Conservation (phyloP, 2,888 invertebrate genomes). For the Drosophila niveifrons region DNA sequence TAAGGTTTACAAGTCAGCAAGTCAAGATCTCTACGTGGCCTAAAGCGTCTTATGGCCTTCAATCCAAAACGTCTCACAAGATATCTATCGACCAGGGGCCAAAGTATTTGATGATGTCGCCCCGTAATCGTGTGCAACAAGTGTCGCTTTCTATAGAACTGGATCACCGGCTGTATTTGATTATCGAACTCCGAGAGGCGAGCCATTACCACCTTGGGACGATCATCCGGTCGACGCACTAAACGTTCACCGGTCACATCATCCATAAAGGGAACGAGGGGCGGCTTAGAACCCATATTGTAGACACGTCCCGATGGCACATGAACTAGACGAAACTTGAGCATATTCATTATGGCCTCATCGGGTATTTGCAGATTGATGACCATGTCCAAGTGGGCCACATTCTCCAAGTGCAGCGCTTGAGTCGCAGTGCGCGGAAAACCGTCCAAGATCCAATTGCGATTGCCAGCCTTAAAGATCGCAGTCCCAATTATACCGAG, state of each 20-base stretch:
- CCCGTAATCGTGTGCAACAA: constrained; percentile 35
- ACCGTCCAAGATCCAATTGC: constrained; percentile 48
- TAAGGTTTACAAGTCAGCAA: neutral
- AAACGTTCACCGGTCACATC: constrained; percentile 51
- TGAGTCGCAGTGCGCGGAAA: constrained; percentile 49
- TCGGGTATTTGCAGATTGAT: constrained; percentile 35
- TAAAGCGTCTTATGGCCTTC: neutral
- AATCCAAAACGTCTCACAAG: constrained; percentile 26
- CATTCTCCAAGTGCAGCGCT: constrained; percentile 21
- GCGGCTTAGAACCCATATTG: constrained; percentile 28
- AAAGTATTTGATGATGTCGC: constrained; percentile 27
- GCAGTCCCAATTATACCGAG: constrained; percentile 25
- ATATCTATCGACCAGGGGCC: constrained; percentile 42
- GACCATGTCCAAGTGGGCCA: constrained; percentile 28
- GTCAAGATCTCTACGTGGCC: neutral
- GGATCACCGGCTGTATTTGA: constrained; percentile 35
- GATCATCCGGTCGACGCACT: constrained; percentile 42
- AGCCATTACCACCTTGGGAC: constrained; percentile 15
- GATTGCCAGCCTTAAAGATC: constrained; percentile 1
- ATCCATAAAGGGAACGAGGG: constrained; percentile 24
- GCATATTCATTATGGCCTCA: constrained; percentile 16
- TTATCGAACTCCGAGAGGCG: constrained; percentile 23
- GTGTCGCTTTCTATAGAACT: constrained; percentile 24
- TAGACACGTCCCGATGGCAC: constrained; percentile 51
- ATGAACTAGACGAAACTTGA: constrained; percentile 40